Evolutionary conservation across 2,797 vertebrate genomes (phyloP).

Genomic region (Rhinoraja longicauda): DNA sequence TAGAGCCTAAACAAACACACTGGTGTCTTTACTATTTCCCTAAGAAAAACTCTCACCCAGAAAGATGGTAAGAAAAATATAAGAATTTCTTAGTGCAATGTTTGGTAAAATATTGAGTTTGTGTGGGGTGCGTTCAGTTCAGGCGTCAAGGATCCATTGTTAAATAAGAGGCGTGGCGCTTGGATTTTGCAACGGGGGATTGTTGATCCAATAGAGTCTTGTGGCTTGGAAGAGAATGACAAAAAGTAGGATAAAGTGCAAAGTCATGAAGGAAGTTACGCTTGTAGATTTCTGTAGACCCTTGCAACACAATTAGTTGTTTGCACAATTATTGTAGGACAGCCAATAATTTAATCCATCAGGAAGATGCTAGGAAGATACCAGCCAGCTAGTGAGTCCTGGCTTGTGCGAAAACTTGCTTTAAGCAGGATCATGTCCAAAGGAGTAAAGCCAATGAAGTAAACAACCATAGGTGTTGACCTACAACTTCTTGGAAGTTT

Average conservation of each 20-base stretch:
- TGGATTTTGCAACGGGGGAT: background rate
- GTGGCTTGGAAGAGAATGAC: background rate
- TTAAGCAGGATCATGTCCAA: background rate
- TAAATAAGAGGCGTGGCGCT: background rate
- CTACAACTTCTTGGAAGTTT: background rate
- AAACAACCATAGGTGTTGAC: background rate
- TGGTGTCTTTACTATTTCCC: background rate
- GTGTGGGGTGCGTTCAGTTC: background rate
- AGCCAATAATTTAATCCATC: background rate
- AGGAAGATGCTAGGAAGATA: background rate
- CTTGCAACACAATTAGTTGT: too few species aligned
- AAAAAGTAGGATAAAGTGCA: background rate
- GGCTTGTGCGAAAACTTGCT: background rate
- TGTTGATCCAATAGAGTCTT: background rate
- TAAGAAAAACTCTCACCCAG: background rate
- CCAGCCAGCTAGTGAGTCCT: background rate
- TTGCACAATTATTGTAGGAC: too few species aligned
- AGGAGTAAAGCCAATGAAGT: background rate
- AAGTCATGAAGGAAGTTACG: background rate
- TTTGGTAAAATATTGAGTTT: background rate
- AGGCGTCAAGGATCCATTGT: background rate
- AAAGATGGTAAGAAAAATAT: too few species aligned
- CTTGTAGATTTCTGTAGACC: background rate
- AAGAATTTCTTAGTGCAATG: background rate
- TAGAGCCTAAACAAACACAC: background rate